Percentiles rank a stretch among this genome's conserved stretches.
Evolutionary conservation across 2,888 invertebrate genomes (phyloP).

Genomic region (Ophioninae sp.): DNA sequence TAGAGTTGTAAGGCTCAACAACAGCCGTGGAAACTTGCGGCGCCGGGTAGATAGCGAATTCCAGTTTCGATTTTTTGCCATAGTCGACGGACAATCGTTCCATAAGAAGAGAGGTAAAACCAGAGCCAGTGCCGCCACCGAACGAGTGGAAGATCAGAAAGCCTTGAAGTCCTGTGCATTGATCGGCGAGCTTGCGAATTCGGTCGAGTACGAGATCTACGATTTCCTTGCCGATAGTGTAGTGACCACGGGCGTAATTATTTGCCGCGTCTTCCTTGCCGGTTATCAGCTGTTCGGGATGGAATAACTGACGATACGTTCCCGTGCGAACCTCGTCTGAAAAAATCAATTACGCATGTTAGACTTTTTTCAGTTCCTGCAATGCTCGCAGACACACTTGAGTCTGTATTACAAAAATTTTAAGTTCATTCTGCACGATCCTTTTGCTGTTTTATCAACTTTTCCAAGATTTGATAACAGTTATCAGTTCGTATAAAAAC

Average conservation of each 20-base stretch:
- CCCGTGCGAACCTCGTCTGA: conserved; percentile 94
- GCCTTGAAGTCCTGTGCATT: conserved; percentile 95
- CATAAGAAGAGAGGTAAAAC: conserved; percentile 98
- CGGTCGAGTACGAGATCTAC: conserved; percentile 94
- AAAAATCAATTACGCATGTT: conserved; percentile 33
- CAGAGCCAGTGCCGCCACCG: conserved; percentile 96
- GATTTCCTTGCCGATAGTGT: conserved; percentile 97
- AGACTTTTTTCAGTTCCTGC: background rate
- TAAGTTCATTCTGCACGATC: background rate
- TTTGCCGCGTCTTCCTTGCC: conserved; percentile 99
- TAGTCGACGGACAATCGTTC: conserved; percentile 97
- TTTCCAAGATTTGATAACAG: background rate
- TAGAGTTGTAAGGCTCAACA: conserved; percentile 98
- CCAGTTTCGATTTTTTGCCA: conserved; percentile 97
- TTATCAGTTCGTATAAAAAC: background rate
- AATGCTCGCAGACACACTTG: background rate
- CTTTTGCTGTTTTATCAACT: background rate
- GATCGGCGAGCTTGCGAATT: conserved; percentile 93
- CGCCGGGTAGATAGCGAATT: conserved; percentile 98
- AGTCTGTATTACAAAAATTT: background rate
- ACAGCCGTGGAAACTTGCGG: conserved; percentile 94
- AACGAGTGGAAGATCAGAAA: conserved; percentile 98
- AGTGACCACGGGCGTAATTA: conserved; percentile 98
- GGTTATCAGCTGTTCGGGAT: conserved; percentile 98
- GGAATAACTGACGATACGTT: conserved; percentile 97